Evolutionary conservation across 2,797 vertebrate genomes (phyloP), one percentile per base, ranked within the genome.

Genomic region (Danio tinwini): DNA sequence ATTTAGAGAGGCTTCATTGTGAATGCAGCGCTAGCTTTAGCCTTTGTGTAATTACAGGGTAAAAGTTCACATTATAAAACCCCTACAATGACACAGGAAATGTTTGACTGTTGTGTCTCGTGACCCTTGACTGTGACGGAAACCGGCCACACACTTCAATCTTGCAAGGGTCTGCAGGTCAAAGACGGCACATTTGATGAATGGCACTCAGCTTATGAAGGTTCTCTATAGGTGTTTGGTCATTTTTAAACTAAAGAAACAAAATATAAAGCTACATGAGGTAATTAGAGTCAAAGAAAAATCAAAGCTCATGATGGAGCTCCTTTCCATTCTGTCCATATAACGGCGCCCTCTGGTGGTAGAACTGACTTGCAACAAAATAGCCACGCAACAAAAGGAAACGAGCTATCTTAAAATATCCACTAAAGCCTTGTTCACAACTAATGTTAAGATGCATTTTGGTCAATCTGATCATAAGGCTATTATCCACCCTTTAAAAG

Each of bases 41-140:
- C 86, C 84, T 80, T 86, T 86, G 83, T 87, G 90, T 92, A 90
- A 93, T 93, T 91, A 92, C 91, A 93, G 90, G 89, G 91, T 88
- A 91, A 88, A 88, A 88, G 92, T 90, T 90, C 88, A 91, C 75
- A 87, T 88, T 86, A 85, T 89, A 82, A 75, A 88, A 90, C 84
- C 88, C 85, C 83, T 84, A n/a, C 73, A 84, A 80, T 70, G 86
- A 84, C 77, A 45, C 75, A 62, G 71, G 72, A 82, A 91, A 86
- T 88, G 85, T 87, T 83, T 83, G 82, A 76, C 88, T 89, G 89
- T 90, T 90, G 88, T 85, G 56, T 84, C 47, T 40, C 17, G 39
- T 68, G 45, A 81, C 71, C 79, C 62, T 53, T 81, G 63, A 29
- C 72, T 21, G 45, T 67, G 42, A 61, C 29, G 39, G 61, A 71